phyloP scores from a whole-genome alignment of 2,113 vertebrate genomes.

The Vireo altiloquus region DNA sequence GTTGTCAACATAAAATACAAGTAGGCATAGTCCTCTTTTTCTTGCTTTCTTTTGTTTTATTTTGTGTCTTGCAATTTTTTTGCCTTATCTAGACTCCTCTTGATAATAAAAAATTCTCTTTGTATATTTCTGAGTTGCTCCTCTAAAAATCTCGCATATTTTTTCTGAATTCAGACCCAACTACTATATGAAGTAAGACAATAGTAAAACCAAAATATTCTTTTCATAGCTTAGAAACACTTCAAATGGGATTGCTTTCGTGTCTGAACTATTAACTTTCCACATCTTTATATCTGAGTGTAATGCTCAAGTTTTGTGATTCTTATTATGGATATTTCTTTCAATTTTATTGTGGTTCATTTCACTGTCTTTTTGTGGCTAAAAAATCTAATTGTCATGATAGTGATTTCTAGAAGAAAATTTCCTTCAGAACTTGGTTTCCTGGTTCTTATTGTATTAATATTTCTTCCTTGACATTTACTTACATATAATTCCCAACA shows the following conservation, averaged over 20 bases:
- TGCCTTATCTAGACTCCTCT: background rate
- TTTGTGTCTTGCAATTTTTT: background rate
- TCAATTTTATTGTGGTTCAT: background rate
- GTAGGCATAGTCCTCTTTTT: fast-evolving
- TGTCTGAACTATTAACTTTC: background rate
- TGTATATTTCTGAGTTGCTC: background rate
- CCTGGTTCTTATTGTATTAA: background rate
- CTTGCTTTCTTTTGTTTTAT: background rate
- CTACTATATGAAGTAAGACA: background rate
- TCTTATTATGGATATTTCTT: background rate
- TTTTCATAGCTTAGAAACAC: background rate
- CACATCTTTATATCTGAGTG: background rate
- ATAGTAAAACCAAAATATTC: background rate
- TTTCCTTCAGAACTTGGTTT: background rate
- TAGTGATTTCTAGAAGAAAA: background rate
- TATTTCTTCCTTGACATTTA: background rate
- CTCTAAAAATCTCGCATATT: background rate
- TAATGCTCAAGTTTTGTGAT: background rate
- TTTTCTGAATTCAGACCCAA: background rate
- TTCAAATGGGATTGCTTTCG: background rate
- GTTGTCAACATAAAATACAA: background rate
- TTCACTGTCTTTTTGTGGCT: background rate
- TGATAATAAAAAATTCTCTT: background rate
- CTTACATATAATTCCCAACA: background rate
- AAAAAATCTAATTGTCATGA: background rate